Base-by-base conservation (phyloP, 2,888 invertebrate genomes). In the Parthenolecanium corni region DNA sequence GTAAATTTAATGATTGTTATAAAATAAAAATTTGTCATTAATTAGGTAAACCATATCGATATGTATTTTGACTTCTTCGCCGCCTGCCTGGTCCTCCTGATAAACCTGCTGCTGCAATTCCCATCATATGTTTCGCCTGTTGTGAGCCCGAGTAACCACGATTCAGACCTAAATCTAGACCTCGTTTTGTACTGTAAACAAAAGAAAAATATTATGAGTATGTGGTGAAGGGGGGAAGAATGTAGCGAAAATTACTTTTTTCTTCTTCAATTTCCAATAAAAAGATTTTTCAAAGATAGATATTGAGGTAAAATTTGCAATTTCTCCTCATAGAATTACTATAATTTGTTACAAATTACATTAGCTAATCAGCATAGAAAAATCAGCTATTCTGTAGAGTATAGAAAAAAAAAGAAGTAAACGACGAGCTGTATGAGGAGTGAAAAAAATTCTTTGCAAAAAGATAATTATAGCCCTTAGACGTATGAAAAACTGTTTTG, bases 81-180 rank as follows among this genome's bases (percentile, higher is more conserved):
- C 86, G 86, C 75, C 90, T 81, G 69, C 91, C 90, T 1, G 91
- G 91, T 11, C 91, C 90, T 2, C 86, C 87, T 21, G 91, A 88
- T 76, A 83, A 89, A 76, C 89, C 89, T 68, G 92, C 92, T 0
- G 89, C 89, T 46, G 89, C 87, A 57, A 91, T 74, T 3, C 91
- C 92, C 85, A 92, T 88, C 71, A 91, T 80, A 73, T 92, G 91
- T 75, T 91, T 91, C 70, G 91, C 91, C 66, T 90, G 88, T 70
- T 90, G 86, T 25, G 89, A 85, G 1, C 91, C 92, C 47, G 90
- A 90, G 76, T 85, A 90, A 23, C 92, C 92, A 56, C 92, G 85
- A 70, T 83, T 86, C 64, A 93, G 78, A 1, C 93, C 93, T 68
- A 92, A 79, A 72, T 93, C 93, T 66, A 92, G 78, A 38, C 88